Conservation (phyloP, 2,113 vertebrate genomes). For the Larimichthys polyactis region DNA sequence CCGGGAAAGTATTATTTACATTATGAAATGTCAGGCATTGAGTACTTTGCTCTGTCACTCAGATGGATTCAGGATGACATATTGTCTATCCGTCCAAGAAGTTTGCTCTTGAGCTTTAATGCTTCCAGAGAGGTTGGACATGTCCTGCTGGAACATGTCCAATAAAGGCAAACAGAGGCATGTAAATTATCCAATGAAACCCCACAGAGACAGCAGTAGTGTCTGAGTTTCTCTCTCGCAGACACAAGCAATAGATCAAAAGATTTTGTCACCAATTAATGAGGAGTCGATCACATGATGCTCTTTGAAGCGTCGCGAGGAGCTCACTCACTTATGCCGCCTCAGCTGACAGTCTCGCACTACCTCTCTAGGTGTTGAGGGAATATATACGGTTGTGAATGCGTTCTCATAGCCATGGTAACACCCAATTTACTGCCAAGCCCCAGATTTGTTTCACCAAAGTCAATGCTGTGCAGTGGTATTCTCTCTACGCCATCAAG, state of each 20-base stretch:
- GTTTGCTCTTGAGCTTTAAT: slow-evolving; percentile 39
- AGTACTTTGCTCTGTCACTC: slow-evolving; percentile 49
- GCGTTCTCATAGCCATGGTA: slow-evolving; percentile 44
- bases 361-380: slow-evolving; percentile 35
- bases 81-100: slow-evolving; percentile 39
- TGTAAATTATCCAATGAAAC: slow-evolving; percentile 28
- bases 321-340: slow-evolving; percentile 50
- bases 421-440: slow-evolving; percentile 27
- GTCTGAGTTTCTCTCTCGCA: not conserved
- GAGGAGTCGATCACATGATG: slow-evolving; percentile 46
- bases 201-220: not conserved
- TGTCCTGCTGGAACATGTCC: slow-evolving; percentile 15
- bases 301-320: slow-evolving; percentile 51
- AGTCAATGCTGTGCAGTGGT: slow-evolving; percentile 12
- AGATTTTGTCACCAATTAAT: slow-evolving; percentile 54
- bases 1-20: slow-evolving; percentile 66
- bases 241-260: slow-evolving; percentile 33
- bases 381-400: slow-evolving; percentile 54
- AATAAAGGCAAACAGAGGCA: slow-evolving; percentile 37
- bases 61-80: slow-evolving; percentile 40
- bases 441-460: slow-evolving; percentile 10
- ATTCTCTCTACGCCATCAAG: slow-evolving; percentile 1
- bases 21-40: slow-evolving; percentile 77
- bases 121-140: slow-evolving; percentile 16
- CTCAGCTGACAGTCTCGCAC: slow-evolving; percentile 52